These are phyloP conservation scores for Pontoporia blainvillei DNA, from an alignment of 2,113 vertebrate genomes.

Conservation along the genomic window DNA sequence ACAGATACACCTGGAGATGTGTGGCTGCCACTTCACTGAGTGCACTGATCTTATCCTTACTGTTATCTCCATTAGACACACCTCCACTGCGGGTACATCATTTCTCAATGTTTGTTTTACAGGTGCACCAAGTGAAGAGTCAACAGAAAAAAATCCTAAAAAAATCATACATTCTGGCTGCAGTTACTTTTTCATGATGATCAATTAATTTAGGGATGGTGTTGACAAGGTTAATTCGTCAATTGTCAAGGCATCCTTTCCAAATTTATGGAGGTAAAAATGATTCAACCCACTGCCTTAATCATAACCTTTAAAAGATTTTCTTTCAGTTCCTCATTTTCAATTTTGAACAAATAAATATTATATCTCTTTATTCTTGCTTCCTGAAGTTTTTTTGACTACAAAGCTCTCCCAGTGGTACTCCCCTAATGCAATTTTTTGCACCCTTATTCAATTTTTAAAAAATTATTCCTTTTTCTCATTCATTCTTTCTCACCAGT, in stretches of 20 bases:
- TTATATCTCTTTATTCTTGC: not conserved
- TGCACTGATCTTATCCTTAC: not conserved
- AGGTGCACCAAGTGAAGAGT: not conserved
- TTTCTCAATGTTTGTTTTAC: not conserved
- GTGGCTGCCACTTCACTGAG: not conserved
- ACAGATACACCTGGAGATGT: not conserved
- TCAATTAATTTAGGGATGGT: not conserved
- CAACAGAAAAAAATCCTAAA: not conserved
- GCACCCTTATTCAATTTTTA: not conserved
- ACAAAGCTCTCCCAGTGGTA: not conserved
- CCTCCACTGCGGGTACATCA: rapidly evolving
- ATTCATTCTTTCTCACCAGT: not conserved
- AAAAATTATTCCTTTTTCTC: not conserved
- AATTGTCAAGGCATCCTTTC: not conserved
- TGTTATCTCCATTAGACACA: no score
- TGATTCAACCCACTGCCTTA: not conserved
- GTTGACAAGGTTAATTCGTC: not conserved
- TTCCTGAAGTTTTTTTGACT: not conserved
- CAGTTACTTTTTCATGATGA: not conserved
- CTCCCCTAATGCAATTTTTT: not conserved
- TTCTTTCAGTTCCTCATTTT: not conserved
- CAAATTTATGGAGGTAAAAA: not conserved
- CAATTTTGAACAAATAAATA: not conserved
- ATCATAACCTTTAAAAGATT: not conserved
- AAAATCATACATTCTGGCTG: not conserved